Evolutionary conservation across 1,140 invertebrate genomes (phyloP), one percentile per base, ranked within the genome.

Genomic region (Parasteatoda tepidariorum): DNA sequence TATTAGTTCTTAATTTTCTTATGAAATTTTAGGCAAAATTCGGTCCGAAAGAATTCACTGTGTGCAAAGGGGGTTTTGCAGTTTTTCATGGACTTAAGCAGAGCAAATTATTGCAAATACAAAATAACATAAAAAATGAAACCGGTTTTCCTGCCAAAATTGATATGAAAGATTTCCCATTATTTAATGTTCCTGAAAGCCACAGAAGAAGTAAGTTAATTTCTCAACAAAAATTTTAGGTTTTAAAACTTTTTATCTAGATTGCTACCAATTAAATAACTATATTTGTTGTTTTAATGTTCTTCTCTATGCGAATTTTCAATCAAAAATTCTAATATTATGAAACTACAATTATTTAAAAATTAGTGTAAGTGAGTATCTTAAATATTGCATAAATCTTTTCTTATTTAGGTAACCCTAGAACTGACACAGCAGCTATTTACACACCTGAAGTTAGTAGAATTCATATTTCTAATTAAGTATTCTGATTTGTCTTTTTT

Each of bases 11-110:
- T 48, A n/a, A n/a, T n/a, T n/a, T n/a, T n/a, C n/a, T n/a, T n/a
- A 48, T 48, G 4, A 13, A 48, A 15, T 38, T 71, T 38, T 24
- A 82, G 78, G 26, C 28, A 22, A 82, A 70, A 62, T 41, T 28
- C 38, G 78, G 33, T 3, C 38, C 7, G 13, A 71, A 82, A 48
- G 66, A 70, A 30, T 24, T 71, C 5, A 31, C 3, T 24, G 78
- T 71, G 2, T 82, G 78, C 24, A 82, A 82, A 61, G 78, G 78
- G 28, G 78, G 15, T 13, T 82, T 82, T 48, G 22, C 11, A 41
- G 3, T 62, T 18, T 54, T 70, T 1, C 67, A 82, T 82, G 57
- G 57, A 33, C 7, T 82, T 22, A 82, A 70, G 68, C 5, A 57
- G n/a, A 30, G 54, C 0, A 59, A 64, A 48, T 6, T 82, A 18